Evolutionary conservation across 2,797 vertebrate genomes (phyloP).

Genomic region (Pangasius krempfi): DNA sequence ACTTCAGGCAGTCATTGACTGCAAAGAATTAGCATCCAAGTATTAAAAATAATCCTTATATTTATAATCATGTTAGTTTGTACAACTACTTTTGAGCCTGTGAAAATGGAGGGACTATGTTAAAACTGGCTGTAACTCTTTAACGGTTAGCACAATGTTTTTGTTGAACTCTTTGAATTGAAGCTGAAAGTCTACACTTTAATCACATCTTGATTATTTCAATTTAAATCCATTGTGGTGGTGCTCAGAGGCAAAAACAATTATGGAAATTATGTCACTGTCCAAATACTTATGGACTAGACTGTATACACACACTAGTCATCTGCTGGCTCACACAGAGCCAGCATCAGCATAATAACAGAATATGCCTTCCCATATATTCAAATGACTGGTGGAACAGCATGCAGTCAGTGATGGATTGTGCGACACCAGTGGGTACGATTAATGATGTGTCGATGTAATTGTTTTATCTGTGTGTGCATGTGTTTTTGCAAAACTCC

Average conservation of each 20-base stretch:
- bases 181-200: not conserved
- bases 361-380: not conserved
- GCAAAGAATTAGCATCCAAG: not conserved
- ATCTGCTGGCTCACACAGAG: slow-evolving; percentile 2
- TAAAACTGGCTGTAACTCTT: not conserved
- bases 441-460: not conserved
- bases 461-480: slow-evolving; percentile 10
- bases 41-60: not conserved
- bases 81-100: not conserved
- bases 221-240: not conserved
- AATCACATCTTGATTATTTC: not conserved
- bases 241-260: not conserved
- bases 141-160: not conserved
- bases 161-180: too few relatives aligned
- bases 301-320: not conserved
- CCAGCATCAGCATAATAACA: not conserved
- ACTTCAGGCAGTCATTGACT: not conserved
- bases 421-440: not conserved
- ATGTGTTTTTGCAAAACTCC: not conserved
- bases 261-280: not conserved
- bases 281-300: not conserved
- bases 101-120: not conserved
- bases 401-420: not conserved
- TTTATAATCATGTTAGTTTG: not conserved
- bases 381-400: not conserved